A percentile compares a stretch with the other conserved stretches of the same genome.
These are phyloP conservation scores for Halcyon malimbica DNA, from an alignment of 2,113 vertebrate species.

Conservation along the genomic window DNA sequence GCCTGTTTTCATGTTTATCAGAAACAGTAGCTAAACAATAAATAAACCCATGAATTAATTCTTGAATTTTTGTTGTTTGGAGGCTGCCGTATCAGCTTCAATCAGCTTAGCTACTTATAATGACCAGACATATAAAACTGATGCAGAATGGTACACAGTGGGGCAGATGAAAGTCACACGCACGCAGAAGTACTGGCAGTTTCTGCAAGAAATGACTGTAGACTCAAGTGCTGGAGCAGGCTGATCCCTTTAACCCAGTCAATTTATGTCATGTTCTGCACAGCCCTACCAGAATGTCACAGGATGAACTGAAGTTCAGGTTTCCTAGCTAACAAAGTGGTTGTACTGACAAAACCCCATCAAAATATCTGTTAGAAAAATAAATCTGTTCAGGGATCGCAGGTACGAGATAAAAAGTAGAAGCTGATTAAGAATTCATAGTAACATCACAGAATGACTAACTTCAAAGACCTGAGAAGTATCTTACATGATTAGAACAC, in stretches of 20 bases:
- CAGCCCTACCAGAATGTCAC: background rate
- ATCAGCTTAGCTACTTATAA: background rate
- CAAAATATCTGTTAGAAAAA: background rate
- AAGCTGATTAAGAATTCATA: background rate
- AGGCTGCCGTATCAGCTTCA: background rate
- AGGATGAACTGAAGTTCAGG: background rate
- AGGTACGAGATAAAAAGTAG: background rate
- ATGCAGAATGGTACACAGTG: background rate
- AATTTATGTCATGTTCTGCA: background rate
- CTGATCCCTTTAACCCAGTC: background rate
- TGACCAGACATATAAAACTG: background rate
- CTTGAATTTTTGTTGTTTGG: background rate
- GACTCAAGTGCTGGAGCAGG: background rate
- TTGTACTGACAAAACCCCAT: background rate
- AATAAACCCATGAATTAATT: background rate
- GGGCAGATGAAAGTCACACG: background rate
- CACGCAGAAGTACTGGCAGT: background rate
- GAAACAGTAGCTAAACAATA: background rate
- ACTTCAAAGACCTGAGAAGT: background rate
- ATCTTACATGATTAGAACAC: background rate
- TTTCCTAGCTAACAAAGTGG: background rate
- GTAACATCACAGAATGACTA: background rate
- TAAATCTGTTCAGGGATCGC: background rate
- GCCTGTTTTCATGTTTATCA: background rate
- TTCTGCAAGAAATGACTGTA: background rate